These are phyloP conservation scores for Bellardia pandia DNA, from an alignment of 2,888 invertebrate species.

Conservation along the genomic window DNA sequence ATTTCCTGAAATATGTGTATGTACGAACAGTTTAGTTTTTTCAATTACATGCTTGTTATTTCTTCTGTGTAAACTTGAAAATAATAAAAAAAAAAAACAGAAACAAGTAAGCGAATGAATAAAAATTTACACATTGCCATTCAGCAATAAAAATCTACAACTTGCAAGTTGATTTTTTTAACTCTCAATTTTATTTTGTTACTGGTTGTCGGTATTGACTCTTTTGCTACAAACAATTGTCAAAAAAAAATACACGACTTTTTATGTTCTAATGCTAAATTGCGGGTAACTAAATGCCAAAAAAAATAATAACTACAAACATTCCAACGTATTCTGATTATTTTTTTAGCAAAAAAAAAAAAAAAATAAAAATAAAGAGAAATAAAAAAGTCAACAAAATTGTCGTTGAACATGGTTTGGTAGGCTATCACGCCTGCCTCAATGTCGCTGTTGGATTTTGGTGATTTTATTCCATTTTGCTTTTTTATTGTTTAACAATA, in stretches of 20 bases:
- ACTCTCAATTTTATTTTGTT: not conserved
- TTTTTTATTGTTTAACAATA: constrained; percentile 26
- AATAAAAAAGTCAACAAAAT: not conserved
- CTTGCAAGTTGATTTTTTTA: constrained; percentile 17
- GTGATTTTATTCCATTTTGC: constrained; percentile 10
- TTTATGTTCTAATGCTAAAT: constrained; percentile 15
- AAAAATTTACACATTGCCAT: constrained; percentile 22
- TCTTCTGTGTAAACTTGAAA: not conserved
- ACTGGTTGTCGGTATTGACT: constrained; percentile 24
- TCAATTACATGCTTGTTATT: constrained; percentile 27
- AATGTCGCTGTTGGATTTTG: not conserved
- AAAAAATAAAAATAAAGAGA: no score
- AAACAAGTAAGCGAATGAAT: not conserved
- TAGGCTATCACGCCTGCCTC: constrained; percentile 31
- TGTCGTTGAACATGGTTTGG: not conserved
- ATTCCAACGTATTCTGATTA: not conserved
- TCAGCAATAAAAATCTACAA: constrained; percentile 38
- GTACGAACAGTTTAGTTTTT: not conserved
- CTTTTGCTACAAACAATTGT: constrained; percentile 24
- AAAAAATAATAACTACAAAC: not conserved
- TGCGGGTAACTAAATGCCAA: constrained; percentile 26
- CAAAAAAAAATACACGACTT: not conserved
- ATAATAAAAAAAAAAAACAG: not conserved
- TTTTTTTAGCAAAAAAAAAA: not conserved
- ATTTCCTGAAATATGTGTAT: not conserved